phyloP scores from a whole-genome alignment of 2,797 vertebrate species.

The Lepilemur ruficaudatus region DNA sequence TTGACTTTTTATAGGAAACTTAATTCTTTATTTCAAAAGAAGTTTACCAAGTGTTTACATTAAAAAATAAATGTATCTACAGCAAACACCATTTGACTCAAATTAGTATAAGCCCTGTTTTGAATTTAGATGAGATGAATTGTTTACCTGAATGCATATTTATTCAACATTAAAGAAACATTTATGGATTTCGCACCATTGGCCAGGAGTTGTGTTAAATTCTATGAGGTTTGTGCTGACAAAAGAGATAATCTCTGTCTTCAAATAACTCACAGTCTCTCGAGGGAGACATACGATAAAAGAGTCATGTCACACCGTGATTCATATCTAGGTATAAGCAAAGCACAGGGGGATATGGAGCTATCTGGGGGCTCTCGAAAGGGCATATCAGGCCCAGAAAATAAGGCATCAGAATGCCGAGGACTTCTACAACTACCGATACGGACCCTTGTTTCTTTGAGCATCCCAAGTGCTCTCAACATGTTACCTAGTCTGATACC shows the following conservation, averaged over 20 bases:
- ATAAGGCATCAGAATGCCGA: not conserved
- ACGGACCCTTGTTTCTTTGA: not conserved
- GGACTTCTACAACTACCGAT: not conserved
- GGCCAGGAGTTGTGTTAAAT: slow-evolving; percentile 6
- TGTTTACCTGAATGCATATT: slow-evolving; percentile 29
- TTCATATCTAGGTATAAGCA: not conserved
- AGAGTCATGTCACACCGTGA: not conserved
- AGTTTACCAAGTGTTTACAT: slow-evolving; percentile 57
- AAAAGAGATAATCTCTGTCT: not conserved
- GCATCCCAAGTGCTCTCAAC: not conserved
- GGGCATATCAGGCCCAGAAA: not conserved
- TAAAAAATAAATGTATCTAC: slow-evolving; percentile 63
- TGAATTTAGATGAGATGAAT: slow-evolving; percentile 42
- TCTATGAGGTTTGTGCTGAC: slow-evolving; percentile 19
- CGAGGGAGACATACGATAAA: not conserved
- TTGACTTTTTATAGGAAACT: slow-evolving; percentile 53
- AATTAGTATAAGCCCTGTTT: slow-evolving; percentile 11
- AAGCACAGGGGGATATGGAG: not conserved
- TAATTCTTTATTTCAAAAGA: slow-evolving; percentile 65
- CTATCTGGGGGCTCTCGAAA: not conserved
- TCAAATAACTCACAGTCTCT: slow-evolving; percentile 22
- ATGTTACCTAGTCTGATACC: not conserved
- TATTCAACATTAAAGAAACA: slow-evolving; percentile 36
- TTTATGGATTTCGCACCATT: slow-evolving; percentile 40
- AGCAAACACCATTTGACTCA: slow-evolving; percentile 29